Conservation (phyloP, 2,888 invertebrate genomes). For the Agonopterix arenella region DNA sequence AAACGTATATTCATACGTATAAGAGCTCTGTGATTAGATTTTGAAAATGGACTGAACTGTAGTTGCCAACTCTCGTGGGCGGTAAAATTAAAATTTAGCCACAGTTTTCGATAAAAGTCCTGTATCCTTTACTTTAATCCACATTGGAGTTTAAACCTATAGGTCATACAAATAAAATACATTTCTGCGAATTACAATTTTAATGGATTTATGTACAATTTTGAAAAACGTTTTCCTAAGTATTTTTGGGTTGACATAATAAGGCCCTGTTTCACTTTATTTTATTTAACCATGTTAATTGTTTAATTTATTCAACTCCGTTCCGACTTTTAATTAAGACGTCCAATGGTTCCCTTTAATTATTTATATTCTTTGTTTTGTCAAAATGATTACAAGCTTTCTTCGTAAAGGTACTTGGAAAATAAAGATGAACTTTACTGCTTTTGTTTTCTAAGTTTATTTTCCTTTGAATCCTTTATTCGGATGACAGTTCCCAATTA, state of each 20-base stretch:
- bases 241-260: background rate
- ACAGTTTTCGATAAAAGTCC: constrained; percentile 17
- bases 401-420: background rate
- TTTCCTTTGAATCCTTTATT: too few species aligned
- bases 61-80: constrained; percentile 23
- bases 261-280: background rate
- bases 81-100: constrained; percentile 29
- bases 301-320: constrained; percentile 36
- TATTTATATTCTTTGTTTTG: constrained; percentile 34
- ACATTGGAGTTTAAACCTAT: background rate
- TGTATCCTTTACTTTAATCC: background rate
- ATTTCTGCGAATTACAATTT: background rate
- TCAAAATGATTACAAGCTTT: constrained; percentile 22
- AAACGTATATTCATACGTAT: too few species aligned
- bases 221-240: background rate
- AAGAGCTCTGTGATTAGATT: too few species aligned
- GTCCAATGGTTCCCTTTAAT: constrained; percentile 46
- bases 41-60: background rate
- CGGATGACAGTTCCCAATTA: too few species aligned
- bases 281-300: constrained; percentile 14
- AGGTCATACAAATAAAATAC: background rate
- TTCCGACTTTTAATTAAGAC: constrained; percentile 54
- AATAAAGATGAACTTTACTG: too few species aligned
- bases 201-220: background rate
- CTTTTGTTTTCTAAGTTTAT: too few species aligned